These are phyloP conservation scores for Mechanitis messenoides DNA, from an alignment of 2,888 invertebrate genomes.

Conservation along the genomic window DNA sequence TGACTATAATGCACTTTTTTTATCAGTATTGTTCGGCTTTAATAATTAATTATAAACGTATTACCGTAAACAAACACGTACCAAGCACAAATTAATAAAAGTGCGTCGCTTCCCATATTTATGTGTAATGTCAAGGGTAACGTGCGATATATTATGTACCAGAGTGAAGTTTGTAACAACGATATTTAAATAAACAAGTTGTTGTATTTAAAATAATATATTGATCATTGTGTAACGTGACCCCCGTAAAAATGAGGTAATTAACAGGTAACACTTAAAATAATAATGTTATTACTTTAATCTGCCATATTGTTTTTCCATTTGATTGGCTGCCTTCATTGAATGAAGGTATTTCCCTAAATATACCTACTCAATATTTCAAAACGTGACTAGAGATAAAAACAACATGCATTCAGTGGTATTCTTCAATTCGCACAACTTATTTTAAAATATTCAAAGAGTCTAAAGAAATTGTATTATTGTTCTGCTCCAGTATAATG, in stretches of 20 bases:
- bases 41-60: neutral
- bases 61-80: neutral
- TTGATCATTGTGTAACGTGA: too few species aligned
- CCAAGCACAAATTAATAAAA: neutral
- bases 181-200: conserved; percentile 1
- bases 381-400: conserved; percentile 28
- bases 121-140: conserved; percentile 1
- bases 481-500: conserved; percentile 22
- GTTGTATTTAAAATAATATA: too few species aligned
- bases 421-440: conserved; percentile 18
- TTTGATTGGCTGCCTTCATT: neutral
- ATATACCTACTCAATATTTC: conserved; percentile 14
- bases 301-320: neutral
- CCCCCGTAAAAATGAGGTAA: too few species aligned
- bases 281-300: conserved; percentile 1
- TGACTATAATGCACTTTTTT: too few species aligned
- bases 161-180: neutral
- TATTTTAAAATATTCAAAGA: conserved; percentile 10
- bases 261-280: too few species aligned
- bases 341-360: conserved; percentile 13
- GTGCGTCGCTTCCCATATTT: neutral
- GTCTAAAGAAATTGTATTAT: conserved; percentile 18
- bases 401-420: conserved; percentile 16
- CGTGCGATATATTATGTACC: neutral
- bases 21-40: neutral